Evolutionary conservation across 2,113 vertebrate genomes (phyloP), one percentile per base, ranked within the genome.

Genomic region (Dunckerocampus dactyliophorus): DNA sequence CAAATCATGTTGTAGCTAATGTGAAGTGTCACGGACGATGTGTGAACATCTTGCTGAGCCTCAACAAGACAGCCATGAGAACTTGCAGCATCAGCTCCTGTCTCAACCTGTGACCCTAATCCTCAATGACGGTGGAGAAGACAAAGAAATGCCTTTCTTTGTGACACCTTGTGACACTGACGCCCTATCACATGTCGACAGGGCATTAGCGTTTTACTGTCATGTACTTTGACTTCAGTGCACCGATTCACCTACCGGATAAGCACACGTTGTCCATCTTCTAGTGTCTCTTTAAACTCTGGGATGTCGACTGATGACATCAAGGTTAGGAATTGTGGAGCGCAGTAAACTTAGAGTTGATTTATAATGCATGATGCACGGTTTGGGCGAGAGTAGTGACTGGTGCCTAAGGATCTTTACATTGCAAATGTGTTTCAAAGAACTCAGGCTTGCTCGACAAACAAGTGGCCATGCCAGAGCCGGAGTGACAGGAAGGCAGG

Each of bases 71-170:
- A 46, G 57, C 16, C 1, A 15, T 11, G 67, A 63, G 56, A 84
- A 76, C 43, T 68, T 85, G 83, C 83, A 81, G 6, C 80, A 70
- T 84, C 85, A 85, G 85, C 83, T 72, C 71, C 65, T 66, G 85
- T 84, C 80, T 61, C 54, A 51, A 12, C 48, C 42, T 34, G 71
- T 82, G 79, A 81, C 77, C 77, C 72, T 62, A 79, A 82, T 82
- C 52, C 24, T 28, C 0, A 13, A 48, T 66, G 80, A 80, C 72
- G 67, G 17, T 68, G 51, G 51, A 9, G 46, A 11, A 34, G 75
- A 76, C 39, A 59, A 34, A 20, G 51, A 59, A 59, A 51, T 6
- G 69, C 67, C 69, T 51, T 43, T 39, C 16, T 63, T 55, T 2
- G 50, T 73, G 45, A n/a, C 12, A 16, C 34, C 0, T 31, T 46